Percentiles rank a stretch among this genome's conserved stretches.
Conservation (phyloP, 2,888 invertebrate species). For the Axea sp. region DNA sequence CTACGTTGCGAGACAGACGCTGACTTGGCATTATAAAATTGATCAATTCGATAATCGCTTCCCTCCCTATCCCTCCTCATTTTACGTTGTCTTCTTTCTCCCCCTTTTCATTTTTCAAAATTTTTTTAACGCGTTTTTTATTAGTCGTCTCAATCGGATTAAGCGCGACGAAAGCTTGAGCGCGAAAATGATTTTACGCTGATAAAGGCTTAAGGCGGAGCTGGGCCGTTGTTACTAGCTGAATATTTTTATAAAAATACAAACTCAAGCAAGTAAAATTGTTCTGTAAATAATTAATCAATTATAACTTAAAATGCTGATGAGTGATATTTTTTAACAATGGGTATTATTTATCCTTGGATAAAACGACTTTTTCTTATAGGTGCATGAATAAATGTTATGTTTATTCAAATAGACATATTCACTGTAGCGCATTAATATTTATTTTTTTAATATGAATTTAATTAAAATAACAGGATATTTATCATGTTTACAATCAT, state of each 20-base stretch:
- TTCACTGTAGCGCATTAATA: no score
- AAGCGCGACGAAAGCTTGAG: constrained; percentile 52
- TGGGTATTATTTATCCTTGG: no score
- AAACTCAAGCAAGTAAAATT: no score
- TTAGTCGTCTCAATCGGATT: constrained; percentile 52
- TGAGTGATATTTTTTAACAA: no score
- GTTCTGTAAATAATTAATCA: no score
- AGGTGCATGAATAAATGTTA: no score
- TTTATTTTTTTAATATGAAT: no score
- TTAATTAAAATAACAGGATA: no score
- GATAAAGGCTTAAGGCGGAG: constrained; percentile 46
- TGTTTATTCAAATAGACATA: no score
- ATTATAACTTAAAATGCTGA: no score
- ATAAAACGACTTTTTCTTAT: no score
- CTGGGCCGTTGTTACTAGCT: neutral
- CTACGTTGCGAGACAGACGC: constrained; percentile 43
- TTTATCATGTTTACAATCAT: no score
- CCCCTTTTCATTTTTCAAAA: constrained; percentile 18
- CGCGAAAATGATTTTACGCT: constrained; percentile 46
- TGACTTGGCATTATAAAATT: constrained; percentile 54
- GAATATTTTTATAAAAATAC: constrained; percentile 29
- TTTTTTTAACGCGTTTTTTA: constrained; percentile 41
- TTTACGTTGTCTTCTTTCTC: constrained; percentile 31
- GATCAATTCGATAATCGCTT: constrained; percentile 48
- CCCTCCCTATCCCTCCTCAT: neutral